These are phyloP conservation scores for Formicarius rufipectus DNA, from an alignment of 2,113 vertebrate genomes.

Conservation along the genomic window DNA sequence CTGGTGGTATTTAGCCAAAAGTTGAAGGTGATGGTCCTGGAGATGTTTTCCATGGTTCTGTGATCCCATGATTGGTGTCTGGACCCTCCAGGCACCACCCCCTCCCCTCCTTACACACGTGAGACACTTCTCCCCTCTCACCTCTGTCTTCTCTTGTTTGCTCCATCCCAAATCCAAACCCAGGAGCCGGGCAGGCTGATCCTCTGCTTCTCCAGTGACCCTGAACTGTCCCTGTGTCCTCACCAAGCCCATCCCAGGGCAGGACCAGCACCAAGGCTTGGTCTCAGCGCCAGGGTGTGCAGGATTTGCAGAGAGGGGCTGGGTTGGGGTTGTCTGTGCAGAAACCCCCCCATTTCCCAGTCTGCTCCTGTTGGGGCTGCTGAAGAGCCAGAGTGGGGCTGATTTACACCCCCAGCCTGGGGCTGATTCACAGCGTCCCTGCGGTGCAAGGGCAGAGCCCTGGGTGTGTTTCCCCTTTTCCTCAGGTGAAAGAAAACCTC, in stretches of 20 bases:
- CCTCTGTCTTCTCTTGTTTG: neutral
- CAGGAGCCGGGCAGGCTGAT: rapidly evolving
- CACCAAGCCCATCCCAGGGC: rapidly evolving
- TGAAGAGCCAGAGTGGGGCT: neutral
- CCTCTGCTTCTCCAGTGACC: neutral
- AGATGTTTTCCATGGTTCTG: neutral
- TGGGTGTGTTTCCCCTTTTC: neutral
- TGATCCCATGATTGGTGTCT: rapidly evolving
- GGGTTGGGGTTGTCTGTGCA: neutral
- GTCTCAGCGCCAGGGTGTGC: rapidly evolving
- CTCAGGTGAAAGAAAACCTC: constrained; percentile 61
- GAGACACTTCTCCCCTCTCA: neutral
- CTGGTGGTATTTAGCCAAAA: neutral
- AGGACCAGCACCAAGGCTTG: neutral
- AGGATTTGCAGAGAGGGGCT: neutral
- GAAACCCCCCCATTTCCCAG: neutral
- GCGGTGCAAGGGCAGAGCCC: constrained; percentile 17
- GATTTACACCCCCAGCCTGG: too few relatives aligned
- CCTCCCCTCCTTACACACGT: neutral
- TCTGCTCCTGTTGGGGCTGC: neutral
- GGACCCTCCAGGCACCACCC: neutral
- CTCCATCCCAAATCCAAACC: neutral
- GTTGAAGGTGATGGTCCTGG: neutral
- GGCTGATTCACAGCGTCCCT: constrained; percentile 56
- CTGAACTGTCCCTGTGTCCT: neutral